Evolutionary conservation across 2,113 vertebrate species (phyloP).

Genomic region (Corvus hawaiiensis): DNA sequence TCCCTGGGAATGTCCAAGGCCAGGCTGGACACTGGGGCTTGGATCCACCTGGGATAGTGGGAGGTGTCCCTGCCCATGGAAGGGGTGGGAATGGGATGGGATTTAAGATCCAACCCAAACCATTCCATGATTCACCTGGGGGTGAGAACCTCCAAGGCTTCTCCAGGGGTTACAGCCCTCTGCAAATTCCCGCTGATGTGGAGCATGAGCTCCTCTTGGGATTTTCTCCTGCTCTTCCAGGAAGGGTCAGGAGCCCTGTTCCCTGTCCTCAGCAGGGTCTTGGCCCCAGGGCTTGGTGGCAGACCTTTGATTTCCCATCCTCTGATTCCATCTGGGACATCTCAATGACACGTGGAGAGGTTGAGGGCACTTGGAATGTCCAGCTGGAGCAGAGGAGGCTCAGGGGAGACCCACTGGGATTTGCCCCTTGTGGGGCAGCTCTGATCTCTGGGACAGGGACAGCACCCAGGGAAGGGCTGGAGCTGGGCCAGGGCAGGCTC

Average conservation of each 20-base stretch:
- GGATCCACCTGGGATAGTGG: fast-evolving
- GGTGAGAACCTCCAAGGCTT: background rate
- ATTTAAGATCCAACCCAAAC: background rate
- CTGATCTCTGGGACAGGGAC: background rate
- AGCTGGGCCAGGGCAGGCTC: background rate
- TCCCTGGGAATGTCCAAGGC: background rate
- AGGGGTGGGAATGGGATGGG: fast-evolving
- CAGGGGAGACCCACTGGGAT: fast-evolving
- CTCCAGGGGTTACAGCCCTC: background rate
- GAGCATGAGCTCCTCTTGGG: fast-evolving
- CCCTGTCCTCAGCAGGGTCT: too few species aligned
- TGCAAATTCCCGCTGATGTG: background rate
- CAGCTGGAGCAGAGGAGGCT: background rate
- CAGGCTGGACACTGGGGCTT: background rate
- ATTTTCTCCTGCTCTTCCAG: background rate
- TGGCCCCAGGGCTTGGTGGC: background rate
- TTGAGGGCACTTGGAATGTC: background rate
- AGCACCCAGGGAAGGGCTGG: background rate
- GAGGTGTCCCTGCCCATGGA: background rate
- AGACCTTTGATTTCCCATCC: background rate
- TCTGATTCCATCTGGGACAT: background rate
- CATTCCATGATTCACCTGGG: background rate
- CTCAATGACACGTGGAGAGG: background rate
- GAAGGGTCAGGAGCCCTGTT: background rate
- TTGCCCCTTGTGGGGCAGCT: fast-evolving